Conservation (phyloP, 2,888 invertebrate genomes). For the Hemaris fuciformis region DNA sequence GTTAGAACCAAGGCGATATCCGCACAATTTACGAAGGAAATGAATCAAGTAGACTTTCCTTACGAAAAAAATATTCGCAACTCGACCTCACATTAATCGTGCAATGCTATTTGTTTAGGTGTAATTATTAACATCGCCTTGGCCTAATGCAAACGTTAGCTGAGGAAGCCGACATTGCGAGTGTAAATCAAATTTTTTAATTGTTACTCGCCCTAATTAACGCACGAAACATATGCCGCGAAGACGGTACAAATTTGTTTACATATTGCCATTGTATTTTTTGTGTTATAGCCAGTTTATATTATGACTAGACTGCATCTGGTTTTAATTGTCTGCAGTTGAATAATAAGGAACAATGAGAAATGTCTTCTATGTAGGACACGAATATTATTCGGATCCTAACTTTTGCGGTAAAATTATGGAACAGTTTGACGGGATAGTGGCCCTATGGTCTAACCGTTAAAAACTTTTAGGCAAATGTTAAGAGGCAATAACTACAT, state of each 20-base stretch:
- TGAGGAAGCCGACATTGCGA: slow-evolving; percentile 3
- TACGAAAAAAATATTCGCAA: slow-evolving; percentile 7
- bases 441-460: too few relatives aligned
- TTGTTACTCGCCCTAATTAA: slow-evolving; percentile 4
- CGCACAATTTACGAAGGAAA: slow-evolving; percentile 5
- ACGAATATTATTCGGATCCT: too few relatives aligned
- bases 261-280: too few relatives aligned
- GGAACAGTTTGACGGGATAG: too few relatives aligned
- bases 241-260: background rate
- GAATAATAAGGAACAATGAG: too few relatives aligned
- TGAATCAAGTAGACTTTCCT: slow-evolving; percentile 8
- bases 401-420: too few relatives aligned
- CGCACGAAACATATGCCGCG: background rate
- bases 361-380: too few relatives aligned
- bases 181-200: slow-evolving; percentile 1
- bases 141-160: slow-evolving; percentile 9
- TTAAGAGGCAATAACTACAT: too few relatives aligned
- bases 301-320: too few relatives aligned
- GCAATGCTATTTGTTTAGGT: slow-evolving; percentile 10
- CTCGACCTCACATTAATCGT: slow-evolving; percentile 9
- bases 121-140: slow-evolving; percentile 12
- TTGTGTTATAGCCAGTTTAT: too few relatives aligned
- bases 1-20: slow-evolving; percentile 1
- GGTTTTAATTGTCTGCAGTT: too few relatives aligned
- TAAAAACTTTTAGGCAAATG: too few relatives aligned